These are phyloP conservation scores for Drosophila ficusphila DNA, from an alignment of 1,140 invertebrate genomes.

Conservation along the genomic window DNA sequence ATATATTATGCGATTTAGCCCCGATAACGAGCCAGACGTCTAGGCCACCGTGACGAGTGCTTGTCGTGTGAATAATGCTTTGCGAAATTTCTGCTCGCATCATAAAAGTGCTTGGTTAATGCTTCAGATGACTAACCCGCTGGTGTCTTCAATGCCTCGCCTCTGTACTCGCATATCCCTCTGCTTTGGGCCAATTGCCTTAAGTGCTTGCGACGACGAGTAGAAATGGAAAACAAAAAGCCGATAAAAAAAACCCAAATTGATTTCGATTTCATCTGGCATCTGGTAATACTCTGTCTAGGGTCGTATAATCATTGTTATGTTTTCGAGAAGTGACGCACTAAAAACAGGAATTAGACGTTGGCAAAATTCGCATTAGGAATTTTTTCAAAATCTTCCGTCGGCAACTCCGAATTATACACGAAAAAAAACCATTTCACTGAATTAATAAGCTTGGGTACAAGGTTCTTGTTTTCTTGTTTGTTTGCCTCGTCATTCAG, in stretches of 20 bases:
- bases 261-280: constrained; percentile 51
- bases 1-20: constrained; percentile 15
- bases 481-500: not conserved
- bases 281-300: constrained; percentile 6
- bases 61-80: constrained; percentile 22
- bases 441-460: not conserved
- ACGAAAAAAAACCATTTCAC: not conserved
- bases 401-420: not conserved
- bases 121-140: constrained; percentile 39
- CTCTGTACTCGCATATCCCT: constrained; percentile 35
- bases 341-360: constrained; percentile 2
- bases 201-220: constrained; percentile 26
- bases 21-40: constrained; percentile 13
- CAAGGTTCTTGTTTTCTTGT: not conserved
- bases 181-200: constrained; percentile 35
- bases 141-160: constrained; percentile 40
- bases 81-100: constrained; percentile 37
- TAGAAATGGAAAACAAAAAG: constrained; percentile 33
- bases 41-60: constrained; percentile 37
- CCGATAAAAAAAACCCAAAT: constrained; percentile 43
- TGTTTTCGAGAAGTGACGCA: constrained; percentile 11
- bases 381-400: constrained; percentile 7
- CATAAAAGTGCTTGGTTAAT: constrained; percentile 43
- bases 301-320: constrained; percentile 2
- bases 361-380: constrained; percentile 9